phyloP scores from a whole-genome alignment of 1,140 invertebrate genomes.

The Drosophila bocki region DNA sequence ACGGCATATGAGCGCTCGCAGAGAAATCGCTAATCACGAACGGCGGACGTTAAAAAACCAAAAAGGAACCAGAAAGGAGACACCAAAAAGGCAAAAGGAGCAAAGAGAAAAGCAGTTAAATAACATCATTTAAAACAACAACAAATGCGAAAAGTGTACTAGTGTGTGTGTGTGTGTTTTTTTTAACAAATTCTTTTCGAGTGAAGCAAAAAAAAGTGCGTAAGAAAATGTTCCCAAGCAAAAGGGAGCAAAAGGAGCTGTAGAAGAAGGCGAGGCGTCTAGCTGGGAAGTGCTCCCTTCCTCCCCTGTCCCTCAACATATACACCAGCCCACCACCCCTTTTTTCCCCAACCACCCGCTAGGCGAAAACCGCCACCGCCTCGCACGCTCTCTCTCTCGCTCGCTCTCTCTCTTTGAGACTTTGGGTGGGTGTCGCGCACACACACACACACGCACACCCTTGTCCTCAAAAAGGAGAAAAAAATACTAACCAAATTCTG shows the following conservation, averaged over 20 bases:
- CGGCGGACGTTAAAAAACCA: constrained; percentile 60
- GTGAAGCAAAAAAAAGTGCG: constrained; percentile 53
- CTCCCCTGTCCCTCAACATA: not conserved
- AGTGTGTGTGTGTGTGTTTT: constrained; percentile 20
- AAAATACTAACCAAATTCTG: constrained; percentile 25
- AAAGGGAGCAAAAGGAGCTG: constrained; percentile 8
- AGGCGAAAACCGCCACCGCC: constrained; percentile 38
- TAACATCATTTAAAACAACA: constrained; percentile 13
- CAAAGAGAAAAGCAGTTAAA: constrained; percentile 19
- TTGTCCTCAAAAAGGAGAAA: constrained; percentile 26
- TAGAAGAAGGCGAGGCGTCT: constrained; percentile 74
- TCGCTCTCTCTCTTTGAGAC: constrained; percentile 4
- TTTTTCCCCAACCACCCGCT: constrained; percentile 1
- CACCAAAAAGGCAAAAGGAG: constrained; percentile 12
- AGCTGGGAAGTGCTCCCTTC: constrained; percentile 24
- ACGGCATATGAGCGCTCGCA: constrained; percentile 78
- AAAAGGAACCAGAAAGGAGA: constrained; percentile 26
- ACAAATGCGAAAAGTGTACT: constrained; percentile 10
- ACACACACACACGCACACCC: constrained; percentile 41
- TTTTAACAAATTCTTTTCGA: constrained; percentile 64
- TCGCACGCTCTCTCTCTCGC: constrained; percentile 9
- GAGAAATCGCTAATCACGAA: constrained; percentile 74
- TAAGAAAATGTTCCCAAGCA: constrained; percentile 14
- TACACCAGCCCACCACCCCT: not conserved
- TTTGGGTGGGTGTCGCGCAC: constrained; percentile 35